Evolutionary conservation across 2,797 vertebrate genomes (phyloP).

Genomic region (Vultur gryphus): DNA sequence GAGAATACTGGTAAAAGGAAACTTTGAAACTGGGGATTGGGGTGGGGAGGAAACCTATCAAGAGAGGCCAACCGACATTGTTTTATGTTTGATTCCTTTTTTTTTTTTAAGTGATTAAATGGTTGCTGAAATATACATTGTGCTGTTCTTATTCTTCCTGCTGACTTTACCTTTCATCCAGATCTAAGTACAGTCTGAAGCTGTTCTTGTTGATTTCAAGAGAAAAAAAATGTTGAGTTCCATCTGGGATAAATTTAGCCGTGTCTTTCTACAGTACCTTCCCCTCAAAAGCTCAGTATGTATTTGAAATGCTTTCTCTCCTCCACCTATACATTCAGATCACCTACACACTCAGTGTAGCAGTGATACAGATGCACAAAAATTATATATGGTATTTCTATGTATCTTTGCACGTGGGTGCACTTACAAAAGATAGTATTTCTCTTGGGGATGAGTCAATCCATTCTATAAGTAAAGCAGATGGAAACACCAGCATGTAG

Average conservation of each 20-base stretch:
- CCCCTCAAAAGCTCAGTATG: neutral
- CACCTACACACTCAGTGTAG: neutral
- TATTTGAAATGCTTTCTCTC: neutral
- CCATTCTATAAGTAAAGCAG: neutral
- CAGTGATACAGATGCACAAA: neutral
- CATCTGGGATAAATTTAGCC: neutral
- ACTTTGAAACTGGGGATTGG: neutral
- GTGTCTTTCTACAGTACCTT: neutral
- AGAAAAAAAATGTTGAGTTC: neutral
- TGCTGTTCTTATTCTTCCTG: neutral
- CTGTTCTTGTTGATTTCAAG: neutral
- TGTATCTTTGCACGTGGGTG: neutral
- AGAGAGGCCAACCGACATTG: fast-evolving
- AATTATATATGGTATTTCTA: neutral
- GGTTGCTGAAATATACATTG: neutral
- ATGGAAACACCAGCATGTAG: neutral
- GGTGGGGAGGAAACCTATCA: neutral
- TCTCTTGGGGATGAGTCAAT: neutral
- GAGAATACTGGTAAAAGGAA: neutral
- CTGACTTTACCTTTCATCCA: neutral
- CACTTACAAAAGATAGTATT: neutral
- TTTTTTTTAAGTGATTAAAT: neutral
- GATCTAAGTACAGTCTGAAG: neutral
- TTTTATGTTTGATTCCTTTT: neutral
- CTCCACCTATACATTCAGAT: neutral